Conservation (phyloP, 2,888 invertebrate genomes). For the Panzeria rudis region DNA sequence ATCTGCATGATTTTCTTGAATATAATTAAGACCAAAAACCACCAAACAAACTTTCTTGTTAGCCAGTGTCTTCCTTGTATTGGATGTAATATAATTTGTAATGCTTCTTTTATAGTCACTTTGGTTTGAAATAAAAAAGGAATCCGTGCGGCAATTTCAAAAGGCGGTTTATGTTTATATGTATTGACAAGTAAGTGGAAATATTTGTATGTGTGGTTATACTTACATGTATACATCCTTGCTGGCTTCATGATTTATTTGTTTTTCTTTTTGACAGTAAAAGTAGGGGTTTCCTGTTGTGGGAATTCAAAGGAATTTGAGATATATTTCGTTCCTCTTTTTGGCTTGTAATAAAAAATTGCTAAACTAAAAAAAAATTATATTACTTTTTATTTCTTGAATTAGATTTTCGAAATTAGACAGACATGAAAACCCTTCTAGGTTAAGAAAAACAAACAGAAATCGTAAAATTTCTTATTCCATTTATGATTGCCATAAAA, state of each 20-base stretch:
- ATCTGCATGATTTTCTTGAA: not conserved
- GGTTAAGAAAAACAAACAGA: not conserved
- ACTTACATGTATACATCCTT: not conserved
- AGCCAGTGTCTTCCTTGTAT: not conserved
- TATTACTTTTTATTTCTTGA: not conserved
- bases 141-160: slow-evolving; percentile 15
- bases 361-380: not conserved
- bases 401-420: not conserved
- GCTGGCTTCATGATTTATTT: slow-evolving; percentile 15
- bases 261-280: too few species aligned
- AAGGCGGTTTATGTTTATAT: not conserved
- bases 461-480: not conserved
- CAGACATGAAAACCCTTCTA: not conserved
- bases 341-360: not conserved
- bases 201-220: not conserved
- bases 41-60: not conserved
- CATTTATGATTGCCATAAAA: not conserved
- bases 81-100: not conserved
- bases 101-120: slow-evolving; percentile 9
- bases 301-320: not conserved
- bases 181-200: not conserved
- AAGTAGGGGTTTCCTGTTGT: not conserved
- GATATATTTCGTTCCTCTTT: not conserved
- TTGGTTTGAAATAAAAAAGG: not conserved
- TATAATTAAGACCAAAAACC: slow-evolving; percentile 22